These are phyloP conservation scores for Typhlichthys subterraneus DNA, from an alignment of 2,797 vertebrate species.

Conservation along the genomic window DNA sequence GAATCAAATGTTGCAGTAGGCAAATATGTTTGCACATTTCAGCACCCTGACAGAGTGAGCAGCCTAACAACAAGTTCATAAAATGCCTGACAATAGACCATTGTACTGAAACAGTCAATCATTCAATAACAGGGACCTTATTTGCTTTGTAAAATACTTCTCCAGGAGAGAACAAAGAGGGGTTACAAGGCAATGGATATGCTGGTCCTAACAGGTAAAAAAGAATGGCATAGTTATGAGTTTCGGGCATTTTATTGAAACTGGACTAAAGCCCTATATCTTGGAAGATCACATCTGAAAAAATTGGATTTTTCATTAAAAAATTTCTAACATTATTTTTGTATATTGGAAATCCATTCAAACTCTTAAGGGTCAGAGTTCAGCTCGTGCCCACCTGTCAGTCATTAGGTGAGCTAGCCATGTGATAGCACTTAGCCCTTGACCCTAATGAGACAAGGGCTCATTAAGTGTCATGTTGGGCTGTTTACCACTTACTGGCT, in stretches of 20 bases:
- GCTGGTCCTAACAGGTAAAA: neutral
- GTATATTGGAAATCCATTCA: too few relatives aligned
- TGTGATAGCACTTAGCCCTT: slow-evolving; percentile 68
- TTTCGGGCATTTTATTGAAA: too few relatives aligned
- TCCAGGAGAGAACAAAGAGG: neutral
- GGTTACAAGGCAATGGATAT: neutral
- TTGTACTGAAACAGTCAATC: slow-evolving; percentile 8
- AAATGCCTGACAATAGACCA: slow-evolving; percentile 9
- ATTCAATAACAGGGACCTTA: slow-evolving; percentile 8
- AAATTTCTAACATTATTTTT: too few relatives aligned
- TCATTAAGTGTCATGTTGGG: neutral
- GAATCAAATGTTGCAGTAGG: slow-evolving; percentile 1
- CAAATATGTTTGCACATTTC: neutral
- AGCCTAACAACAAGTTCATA: neutral
- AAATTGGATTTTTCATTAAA: too few relatives aligned
- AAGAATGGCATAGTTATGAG: neutral
- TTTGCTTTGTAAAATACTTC: neutral
- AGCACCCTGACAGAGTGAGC: neutral
- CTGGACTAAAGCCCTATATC: too few relatives aligned
- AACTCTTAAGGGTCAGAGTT: slow-evolving; percentile 37
- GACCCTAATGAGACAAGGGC: slow-evolving; percentile 35
- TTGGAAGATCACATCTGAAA: too few relatives aligned
- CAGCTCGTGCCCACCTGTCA: slow-evolving; percentile 62
- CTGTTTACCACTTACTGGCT: slow-evolving; percentile 9
- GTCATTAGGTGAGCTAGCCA: slow-evolving; percentile 67